Evolutionary conservation across 2,888 invertebrate genomes (phyloP), one percentile per base, ranked within the genome.

Genomic region (Trissolcus brochymenae): DNA sequence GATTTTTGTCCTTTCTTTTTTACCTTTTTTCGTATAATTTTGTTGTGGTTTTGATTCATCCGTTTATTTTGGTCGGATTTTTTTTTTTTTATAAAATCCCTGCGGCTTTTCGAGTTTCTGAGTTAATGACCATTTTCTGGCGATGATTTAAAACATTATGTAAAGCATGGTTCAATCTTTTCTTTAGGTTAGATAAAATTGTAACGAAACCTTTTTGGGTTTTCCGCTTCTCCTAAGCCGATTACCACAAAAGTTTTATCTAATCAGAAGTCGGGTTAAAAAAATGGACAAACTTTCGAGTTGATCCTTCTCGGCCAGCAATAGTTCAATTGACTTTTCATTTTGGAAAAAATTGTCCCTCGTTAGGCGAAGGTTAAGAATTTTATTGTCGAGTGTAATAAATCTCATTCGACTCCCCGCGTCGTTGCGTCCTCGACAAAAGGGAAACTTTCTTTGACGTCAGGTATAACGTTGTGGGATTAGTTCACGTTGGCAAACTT

Each of bases 371-470:
- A 49, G 13, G 54, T 17, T 55, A 17, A 64, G 53, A 29, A 29
- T 51, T 56, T 17, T 50, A 51, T 14, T 35, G 35, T 70, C 25
- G 17, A 41, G 41, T 49, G 51, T 51, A 62, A 71, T 71, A 71
- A 71, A 71, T 71, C 51, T 71, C 19, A 11, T 29, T 51, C 21
- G 29, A 50, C 29, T 11, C 6, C 14, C 14, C 1, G 16, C 25
- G 21, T 62, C 35, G 70, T 46, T 41, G 55, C 19, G 46, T 35
- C 29, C 9, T 25, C 17, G 35, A 53, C 60, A 54, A 60, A 51
- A 40, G 54, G 19, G 14, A 61, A 70, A 60, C 68, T 70, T 70
- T 61, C 68, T 55, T 60, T 55, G 14, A 46, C 53, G 35, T 49
- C 60, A 61, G 68, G 68, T 56, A 56, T 17, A n/a, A 55, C 7